Evolutionary conservation across 2,113 vertebrate species (phyloP).

Genomic region (Haemorhous mexicanus): DNA sequence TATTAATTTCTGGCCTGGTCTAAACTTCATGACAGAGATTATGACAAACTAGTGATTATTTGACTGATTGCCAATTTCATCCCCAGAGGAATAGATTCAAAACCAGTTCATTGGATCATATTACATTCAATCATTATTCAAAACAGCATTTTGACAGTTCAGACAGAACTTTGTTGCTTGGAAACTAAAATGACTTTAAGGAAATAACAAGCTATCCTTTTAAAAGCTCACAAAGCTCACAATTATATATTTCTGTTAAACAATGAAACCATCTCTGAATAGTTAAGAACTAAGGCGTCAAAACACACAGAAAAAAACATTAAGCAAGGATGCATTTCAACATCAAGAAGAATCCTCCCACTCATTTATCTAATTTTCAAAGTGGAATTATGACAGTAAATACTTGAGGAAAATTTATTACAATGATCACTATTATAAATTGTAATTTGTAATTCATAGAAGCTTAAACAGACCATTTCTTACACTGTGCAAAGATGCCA

Average conservation of each 20-base stretch:
- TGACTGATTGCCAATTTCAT: not conserved
- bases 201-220: not conserved
- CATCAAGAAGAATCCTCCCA: not conserved
- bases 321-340: conserved; percentile 17
- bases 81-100: not conserved
- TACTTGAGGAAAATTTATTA: not conserved
- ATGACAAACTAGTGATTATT: not conserved
- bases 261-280: not conserved
- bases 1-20: conserved; percentile 10
- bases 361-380: conserved; percentile 4
- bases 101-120: not conserved
- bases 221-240: not conserved
- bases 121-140: not conserved
- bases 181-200: not conserved
- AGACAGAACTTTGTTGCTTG: not conserved
- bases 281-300: not conserved
- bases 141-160: not conserved
- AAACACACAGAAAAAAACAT: not conserved
- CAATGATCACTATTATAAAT: not conserved
- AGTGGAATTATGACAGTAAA: not conserved
- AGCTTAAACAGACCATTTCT: not conserved
- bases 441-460: not conserved
- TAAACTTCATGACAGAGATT: not conserved
- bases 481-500: not conserved
- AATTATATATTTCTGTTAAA: not conserved